Evolutionary conservation across 1,140 invertebrate genomes (phyloP).

Genomic region (Drosophila ficusphila): DNA sequence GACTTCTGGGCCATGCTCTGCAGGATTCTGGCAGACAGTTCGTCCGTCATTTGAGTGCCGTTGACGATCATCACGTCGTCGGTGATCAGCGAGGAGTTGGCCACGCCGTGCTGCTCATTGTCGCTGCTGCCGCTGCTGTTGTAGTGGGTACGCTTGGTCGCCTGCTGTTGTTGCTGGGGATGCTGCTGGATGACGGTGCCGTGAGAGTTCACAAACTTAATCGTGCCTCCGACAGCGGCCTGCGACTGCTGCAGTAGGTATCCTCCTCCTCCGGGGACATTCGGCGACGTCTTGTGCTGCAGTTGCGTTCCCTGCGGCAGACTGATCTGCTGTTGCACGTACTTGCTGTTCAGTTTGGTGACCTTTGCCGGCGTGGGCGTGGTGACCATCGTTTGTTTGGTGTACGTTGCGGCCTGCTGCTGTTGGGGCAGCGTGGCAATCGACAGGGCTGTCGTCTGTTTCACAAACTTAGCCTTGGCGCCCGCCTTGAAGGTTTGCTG

Average conservation of each 20-base stretch:
- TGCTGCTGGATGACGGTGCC: slow-evolving; percentile 76
- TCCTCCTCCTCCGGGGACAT: slow-evolving; percentile 25
- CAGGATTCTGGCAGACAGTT: slow-evolving; percentile 77
- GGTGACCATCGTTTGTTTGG: slow-evolving; percentile 42
- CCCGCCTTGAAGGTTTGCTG: slow-evolving; percentile 46
- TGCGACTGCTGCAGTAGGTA: slow-evolving; percentile 57
- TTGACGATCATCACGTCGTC: slow-evolving; percentile 83
- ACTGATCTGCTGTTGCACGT: slow-evolving; percentile 69
- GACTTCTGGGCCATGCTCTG: slow-evolving; percentile 84
- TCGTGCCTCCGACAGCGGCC: slow-evolving; percentile 54
- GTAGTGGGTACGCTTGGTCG: slow-evolving; percentile 55
- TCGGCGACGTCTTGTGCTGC: slow-evolving; percentile 64
- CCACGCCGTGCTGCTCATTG: slow-evolving; percentile 32
- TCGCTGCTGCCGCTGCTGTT: slow-evolving; percentile 64
- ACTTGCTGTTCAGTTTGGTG: slow-evolving; percentile 60
- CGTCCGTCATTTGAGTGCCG: slow-evolving; percentile 83
- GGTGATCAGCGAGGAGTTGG: slow-evolving; percentile 53
- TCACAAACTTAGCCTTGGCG: slow-evolving; percentile 69
- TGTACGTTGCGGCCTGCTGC: slow-evolving; percentile 43
- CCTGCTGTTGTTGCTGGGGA: slow-evolving; percentile 57
- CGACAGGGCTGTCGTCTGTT: slow-evolving; percentile 62
- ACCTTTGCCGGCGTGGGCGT: slow-evolving; percentile 53
- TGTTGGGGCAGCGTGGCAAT: slow-evolving; percentile 67
- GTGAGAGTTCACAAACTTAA: slow-evolving; percentile 83
- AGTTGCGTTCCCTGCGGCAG: slow-evolving; percentile 76